phyloP scores from a whole-genome alignment of 1,140 invertebrate genomes.

The Lineus longissimus region DNA sequence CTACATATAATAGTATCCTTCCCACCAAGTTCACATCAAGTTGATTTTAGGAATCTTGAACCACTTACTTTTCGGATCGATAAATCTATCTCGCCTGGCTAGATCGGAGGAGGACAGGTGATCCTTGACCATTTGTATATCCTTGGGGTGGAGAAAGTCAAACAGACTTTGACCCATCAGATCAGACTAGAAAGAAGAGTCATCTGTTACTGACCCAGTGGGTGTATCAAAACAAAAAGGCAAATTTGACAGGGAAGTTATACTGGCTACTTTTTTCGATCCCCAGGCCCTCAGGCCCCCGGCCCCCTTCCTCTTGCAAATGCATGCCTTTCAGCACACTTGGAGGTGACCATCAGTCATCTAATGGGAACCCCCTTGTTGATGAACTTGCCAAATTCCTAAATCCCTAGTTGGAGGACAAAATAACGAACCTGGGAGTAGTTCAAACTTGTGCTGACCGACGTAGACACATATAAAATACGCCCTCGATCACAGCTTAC shows the following conservation, averaged over 20 bases:
- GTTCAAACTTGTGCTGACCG: constrained; percentile 77
- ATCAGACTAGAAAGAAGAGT: constrained; percentile 66
- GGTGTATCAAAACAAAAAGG: constrained; percentile 5
- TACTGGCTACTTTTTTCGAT: no score
- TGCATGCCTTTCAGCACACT: no score
- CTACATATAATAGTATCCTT: no score
- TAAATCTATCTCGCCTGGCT: constrained; percentile 79
- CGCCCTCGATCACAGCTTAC: constrained; percentile 87
- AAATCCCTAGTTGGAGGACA: constrained; percentile 76
- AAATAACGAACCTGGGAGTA: constrained; percentile 71
- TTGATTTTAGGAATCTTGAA: no score
- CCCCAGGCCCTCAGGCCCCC: no score
- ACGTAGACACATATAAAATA: constrained; percentile 86
- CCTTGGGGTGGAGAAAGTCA: constrained; percentile 91
- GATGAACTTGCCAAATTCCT: no score
- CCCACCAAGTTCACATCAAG: no score
- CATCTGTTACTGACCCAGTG: constrained; percentile 30
- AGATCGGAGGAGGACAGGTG: constrained; percentile 87
- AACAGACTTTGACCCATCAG: constrained; percentile 89
- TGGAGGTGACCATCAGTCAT: no score
- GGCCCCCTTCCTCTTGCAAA: no score
- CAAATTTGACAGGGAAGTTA: no score
- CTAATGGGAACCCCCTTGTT: no score
- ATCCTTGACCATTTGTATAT: constrained; percentile 91
- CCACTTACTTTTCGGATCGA: constrained; percentile 89